Percentiles rank a stretch among this genome's conserved stretches.
phyloP scores from a whole-genome alignment of 2,797 vertebrate species.

The Clamator glandarius region DNA sequence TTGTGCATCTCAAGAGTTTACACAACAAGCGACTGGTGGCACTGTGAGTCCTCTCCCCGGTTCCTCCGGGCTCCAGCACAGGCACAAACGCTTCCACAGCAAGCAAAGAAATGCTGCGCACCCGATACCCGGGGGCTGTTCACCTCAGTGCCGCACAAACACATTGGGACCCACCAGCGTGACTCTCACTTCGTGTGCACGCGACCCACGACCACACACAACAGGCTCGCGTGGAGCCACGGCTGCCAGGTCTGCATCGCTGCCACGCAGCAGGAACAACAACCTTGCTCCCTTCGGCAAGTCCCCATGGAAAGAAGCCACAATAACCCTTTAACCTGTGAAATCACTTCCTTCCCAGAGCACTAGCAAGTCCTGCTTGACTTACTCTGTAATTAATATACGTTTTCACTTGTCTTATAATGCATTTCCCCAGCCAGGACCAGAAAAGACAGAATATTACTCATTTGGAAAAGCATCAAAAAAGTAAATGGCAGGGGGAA shows the following conservation, averaged over 20 bases:
- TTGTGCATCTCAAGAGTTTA: accelerated
- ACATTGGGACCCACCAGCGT: not conserved
- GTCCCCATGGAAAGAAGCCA: not conserved
- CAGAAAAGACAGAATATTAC: not conserved
- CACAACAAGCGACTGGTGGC: not conserved
- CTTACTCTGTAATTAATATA: constrained; percentile 45
- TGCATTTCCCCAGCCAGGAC: not conserved
- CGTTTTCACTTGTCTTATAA: constrained; percentile 2
- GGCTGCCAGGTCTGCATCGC: not conserved
- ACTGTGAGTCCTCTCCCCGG: accelerated
- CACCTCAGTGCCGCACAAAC: not conserved
- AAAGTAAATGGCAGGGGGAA: not conserved
- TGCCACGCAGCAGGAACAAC: not conserved
- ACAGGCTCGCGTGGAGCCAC: not conserved
- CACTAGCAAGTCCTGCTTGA: constrained; percentile 36
- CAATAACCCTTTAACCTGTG: not conserved
- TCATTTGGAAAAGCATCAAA: constrained; percentile 42
- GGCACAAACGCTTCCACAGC: not conserved
- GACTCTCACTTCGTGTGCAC: not conserved
- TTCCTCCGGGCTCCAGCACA: not conserved
- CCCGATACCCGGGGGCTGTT: accelerated
- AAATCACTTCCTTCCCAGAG: constrained; percentile 37
- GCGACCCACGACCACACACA: not conserved
- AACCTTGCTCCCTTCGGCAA: not conserved
- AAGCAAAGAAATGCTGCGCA: accelerated